Base-by-base conservation (phyloP, 2,797 vertebrate species). In the Synaphobranchus kaupii region DNA sequence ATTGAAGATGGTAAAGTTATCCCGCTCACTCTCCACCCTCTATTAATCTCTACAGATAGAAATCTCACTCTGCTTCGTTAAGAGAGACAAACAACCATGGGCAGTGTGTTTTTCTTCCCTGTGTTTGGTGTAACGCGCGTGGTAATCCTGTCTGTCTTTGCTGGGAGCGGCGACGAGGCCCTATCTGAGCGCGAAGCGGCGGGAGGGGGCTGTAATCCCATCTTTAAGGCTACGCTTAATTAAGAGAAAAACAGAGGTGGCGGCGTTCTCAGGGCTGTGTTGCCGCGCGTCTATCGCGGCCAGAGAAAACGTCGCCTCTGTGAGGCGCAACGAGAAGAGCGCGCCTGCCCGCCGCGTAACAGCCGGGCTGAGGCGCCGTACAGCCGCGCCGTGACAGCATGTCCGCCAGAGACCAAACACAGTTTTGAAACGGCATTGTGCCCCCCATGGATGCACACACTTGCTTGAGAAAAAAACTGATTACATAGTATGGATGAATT, bases 121-220 rank as follows among this genome's bases (percentile, higher is more conserved):
- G 78, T 81, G 47, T 81, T 81, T 81, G 78, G 20, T 0, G 22
- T 81, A 81, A 50, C 78, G 78, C n/a, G 82, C 50, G 52, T 84
- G 82, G n/a, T 84, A 84, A 84, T 84, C 82, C 82, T 84, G 50
- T 60, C 50, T 84, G 82, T 84, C 82, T 84, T 58, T 58, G 82
- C 82, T 84, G n/a, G 28, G 82, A 84, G 82, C 82, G 13, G n/a
- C 52, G 54, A 31, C 3, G 54, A 20, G 15, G 50, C 82, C 17
- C 50, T 34, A 39, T 84, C 12, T 84, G 82, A 31, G 82, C n/a
- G 13, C 17, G 82, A 31, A 22, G 82, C 50, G 10, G 10, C 5
- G 82, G 82, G 81, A 15, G 47, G 78, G 48, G 50, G 82, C n/a
- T 84, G 82, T 84, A 84, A 84, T 84, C 82, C 82, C 82, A 56